Conservation (phyloP, 2,888 invertebrate genomes). For the Chalcosyrphus nemorum region DNA sequence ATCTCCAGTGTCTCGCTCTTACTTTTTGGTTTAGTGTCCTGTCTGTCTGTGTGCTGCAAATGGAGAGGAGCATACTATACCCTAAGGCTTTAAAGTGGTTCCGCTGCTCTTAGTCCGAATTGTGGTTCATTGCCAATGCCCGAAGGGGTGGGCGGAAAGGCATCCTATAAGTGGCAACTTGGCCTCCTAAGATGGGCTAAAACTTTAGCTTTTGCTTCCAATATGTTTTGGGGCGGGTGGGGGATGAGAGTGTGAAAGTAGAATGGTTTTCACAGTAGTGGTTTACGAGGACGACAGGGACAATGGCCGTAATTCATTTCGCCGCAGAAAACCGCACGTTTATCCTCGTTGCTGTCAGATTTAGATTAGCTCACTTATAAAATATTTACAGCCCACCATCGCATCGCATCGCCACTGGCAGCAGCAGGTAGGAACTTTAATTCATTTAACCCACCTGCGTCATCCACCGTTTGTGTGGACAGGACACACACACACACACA, state of each 20-base stretch:
- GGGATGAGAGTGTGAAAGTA: not conserved
- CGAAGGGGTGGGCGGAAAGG: not conserved
- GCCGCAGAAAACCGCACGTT: slow-evolving; percentile 69
- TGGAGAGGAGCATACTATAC: not conserved
- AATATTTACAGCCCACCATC: slow-evolving; percentile 57
- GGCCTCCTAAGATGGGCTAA: slow-evolving; percentile 44
- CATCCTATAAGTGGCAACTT: slow-evolving; percentile 29
- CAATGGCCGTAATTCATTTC: slow-evolving; percentile 67
- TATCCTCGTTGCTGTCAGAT: slow-evolving; percentile 74
- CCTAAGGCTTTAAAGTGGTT: slow-evolving; percentile 28
- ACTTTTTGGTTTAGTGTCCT: slow-evolving; percentile 4
- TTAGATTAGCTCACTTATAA: slow-evolving; percentile 73
- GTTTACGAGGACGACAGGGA: not conserved
- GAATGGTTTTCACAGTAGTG: slow-evolving; percentile 26
- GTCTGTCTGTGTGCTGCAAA: not conserved
- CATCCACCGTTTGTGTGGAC: not conserved
- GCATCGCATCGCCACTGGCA: not conserved
- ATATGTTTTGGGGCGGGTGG: slow-evolving; percentile 29
- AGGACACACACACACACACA: not conserved
- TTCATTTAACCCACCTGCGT: slow-evolving; percentile 72
- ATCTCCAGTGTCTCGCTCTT: no score
- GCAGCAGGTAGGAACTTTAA: slow-evolving; percentile 59
- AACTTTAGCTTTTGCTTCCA: slow-evolving; percentile 58
- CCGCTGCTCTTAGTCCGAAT: slow-evolving; percentile 21
- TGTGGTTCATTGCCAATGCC: slow-evolving; percentile 54